Conservation (phyloP, 2,113 vertebrate species). For the Daubentonia madagascariensis region DNA sequence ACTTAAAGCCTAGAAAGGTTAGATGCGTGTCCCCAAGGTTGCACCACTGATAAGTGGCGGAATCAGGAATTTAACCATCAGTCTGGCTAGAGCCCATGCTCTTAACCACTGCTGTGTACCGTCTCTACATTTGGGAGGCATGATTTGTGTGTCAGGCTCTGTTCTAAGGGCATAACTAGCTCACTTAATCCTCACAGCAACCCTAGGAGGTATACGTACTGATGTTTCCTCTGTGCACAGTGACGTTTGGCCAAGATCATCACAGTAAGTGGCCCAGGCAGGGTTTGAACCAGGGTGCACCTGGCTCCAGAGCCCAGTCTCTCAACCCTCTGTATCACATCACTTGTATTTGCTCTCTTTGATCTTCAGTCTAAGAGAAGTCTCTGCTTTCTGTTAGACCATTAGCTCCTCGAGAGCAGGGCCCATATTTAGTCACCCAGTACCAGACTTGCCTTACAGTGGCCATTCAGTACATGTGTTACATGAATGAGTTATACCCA, state of each 20-base stretch:
- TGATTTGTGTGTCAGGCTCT: not conserved
- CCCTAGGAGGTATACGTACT: not conserved
- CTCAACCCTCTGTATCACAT: not conserved
- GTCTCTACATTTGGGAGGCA: not conserved
- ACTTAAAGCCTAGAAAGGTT: not conserved
- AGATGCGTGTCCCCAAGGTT: not conserved
- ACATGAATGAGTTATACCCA: not conserved
- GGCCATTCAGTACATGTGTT: not conserved
- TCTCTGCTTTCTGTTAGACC: not conserved
- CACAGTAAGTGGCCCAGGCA: not conserved
- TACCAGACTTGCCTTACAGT: not conserved
- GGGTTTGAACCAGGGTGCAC: not conserved
- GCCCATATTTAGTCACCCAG: no score
- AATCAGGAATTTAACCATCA: not conserved
- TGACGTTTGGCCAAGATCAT: not conserved
- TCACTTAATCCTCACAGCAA: not conserved
- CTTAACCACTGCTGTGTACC: not conserved
- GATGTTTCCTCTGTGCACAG: not conserved
- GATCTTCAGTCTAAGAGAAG: not conserved
- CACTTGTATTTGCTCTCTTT: not conserved
- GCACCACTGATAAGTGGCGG: not conserved
- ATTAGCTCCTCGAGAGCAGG: rapidly evolving
- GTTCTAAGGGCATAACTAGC: not conserved
- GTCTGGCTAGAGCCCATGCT: not conserved
- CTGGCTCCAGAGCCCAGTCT: not conserved